Conservation (phyloP, 2,113 vertebrate species). For the Apteryx mantelli region DNA sequence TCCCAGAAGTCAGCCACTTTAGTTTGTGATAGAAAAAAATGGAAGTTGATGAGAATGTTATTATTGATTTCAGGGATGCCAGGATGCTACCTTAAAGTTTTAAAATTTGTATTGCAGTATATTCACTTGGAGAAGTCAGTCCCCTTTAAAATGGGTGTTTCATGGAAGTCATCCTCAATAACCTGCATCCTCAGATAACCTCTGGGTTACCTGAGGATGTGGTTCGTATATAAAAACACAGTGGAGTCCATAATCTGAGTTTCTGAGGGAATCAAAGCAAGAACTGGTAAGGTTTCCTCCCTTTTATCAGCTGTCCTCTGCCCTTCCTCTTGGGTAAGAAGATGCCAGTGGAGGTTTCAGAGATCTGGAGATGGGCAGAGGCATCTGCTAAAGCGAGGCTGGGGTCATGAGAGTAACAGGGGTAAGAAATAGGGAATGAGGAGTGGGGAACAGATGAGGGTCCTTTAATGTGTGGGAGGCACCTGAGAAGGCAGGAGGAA, state of each 20-base stretch:
- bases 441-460: not conserved
- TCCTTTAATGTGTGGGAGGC: not conserved
- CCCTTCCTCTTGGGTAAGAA: not conserved
- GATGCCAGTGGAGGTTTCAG: not conserved
- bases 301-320: not conserved
- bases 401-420: not conserved
- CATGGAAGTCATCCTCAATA: not conserved
- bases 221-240: not conserved
- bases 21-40: not conserved
- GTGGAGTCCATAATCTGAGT: not conserved
- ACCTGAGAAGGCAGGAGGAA: not conserved
- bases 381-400: not conserved
- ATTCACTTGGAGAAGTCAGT: not conserved
- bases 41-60: not conserved
- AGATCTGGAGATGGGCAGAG: not conserved
- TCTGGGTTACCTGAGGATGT: not conserved
- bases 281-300: not conserved
- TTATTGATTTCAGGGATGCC: not conserved
- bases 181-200: not conserved
- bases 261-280: not conserved
- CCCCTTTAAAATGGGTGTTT: not conserved
- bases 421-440: not conserved
- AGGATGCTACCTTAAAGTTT: not conserved
- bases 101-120: not conserved
- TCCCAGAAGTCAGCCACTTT: not conserved